A percentile compares a stretch with the other conserved stretches of the same genome.
These are phyloP conservation scores for Agelastica alni DNA, from an alignment of 2,888 invertebrate species.

Conservation along the genomic window DNA sequence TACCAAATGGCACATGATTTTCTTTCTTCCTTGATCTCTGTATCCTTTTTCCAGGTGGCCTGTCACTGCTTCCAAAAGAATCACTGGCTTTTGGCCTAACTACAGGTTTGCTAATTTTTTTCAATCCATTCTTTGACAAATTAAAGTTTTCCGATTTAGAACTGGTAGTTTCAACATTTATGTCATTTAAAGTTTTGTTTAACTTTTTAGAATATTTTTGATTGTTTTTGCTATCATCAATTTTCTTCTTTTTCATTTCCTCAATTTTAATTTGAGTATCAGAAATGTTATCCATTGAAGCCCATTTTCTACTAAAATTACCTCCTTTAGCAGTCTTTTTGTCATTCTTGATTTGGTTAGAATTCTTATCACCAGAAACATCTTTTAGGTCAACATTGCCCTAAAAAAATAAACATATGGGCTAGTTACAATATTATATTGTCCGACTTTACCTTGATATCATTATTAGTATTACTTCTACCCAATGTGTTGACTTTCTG, in stretches of 20 bases:
- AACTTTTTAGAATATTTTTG: slow-evolving; percentile 54
- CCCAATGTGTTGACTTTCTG: slow-evolving; percentile 53
- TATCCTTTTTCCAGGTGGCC: slow-evolving; percentile 58
- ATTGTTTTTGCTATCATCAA: slow-evolving; percentile 59
- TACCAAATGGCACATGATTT: slow-evolving; percentile 52
- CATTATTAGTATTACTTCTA: slow-evolving; percentile 61
- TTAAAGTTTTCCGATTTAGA: slow-evolving; percentile 47
- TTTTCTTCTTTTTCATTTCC: slow-evolving; percentile 50
- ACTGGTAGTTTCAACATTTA: slow-evolving; percentile 45
- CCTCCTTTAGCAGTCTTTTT: slow-evolving; percentile 55
- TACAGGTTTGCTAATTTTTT: slow-evolving; percentile 48
- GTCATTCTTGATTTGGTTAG: slow-evolving; percentile 49
- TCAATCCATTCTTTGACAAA: slow-evolving; percentile 46
- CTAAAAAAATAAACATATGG: neutral
- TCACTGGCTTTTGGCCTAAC: slow-evolving; percentile 46
- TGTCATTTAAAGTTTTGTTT: slow-evolving; percentile 52
- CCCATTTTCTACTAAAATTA: slow-evolving; percentile 63
- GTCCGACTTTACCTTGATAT: slow-evolving; percentile 54
- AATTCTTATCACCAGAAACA: slow-evolving; percentile 42
- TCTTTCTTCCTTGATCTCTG: slow-evolving; percentile 60
- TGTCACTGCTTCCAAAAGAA: slow-evolving; percentile 45
- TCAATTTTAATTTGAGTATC: slow-evolving; percentile 56
- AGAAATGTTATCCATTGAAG: slow-evolving; percentile 62
- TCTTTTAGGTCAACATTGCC: slow-evolving; percentile 37
- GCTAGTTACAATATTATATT: too few species aligned